phyloP scores from a whole-genome alignment of 2,888 invertebrate species.

The Tiliacea aurago region DNA sequence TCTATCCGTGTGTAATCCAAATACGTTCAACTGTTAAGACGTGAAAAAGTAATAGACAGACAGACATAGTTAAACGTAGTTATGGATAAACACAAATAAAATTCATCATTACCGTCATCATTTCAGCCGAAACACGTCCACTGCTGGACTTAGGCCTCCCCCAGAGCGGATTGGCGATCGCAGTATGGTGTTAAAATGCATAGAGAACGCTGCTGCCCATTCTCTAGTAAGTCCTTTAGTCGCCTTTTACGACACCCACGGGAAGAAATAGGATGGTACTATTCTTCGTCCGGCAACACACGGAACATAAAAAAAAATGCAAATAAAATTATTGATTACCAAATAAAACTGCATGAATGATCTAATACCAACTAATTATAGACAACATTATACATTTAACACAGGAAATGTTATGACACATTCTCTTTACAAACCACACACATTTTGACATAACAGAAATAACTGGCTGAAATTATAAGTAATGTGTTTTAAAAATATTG shows the following conservation, averaged over 20 bases:
- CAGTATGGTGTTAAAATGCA: no score
- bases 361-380: slow-evolving; percentile 23
- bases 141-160: no score
- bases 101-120: neutral
- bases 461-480: slow-evolving; percentile 14
- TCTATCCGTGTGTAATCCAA: neutral
- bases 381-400: slow-evolving; percentile 1
- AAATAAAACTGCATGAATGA: slow-evolving; percentile 22
- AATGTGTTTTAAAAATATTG: slow-evolving; percentile 30
- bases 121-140: no score
- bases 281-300: no score
- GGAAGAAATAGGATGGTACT: no score
- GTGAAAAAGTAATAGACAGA: neutral
- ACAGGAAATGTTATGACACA: slow-evolving; percentile 41
- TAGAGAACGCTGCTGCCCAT: no score
- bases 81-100: neutral
- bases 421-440: slow-evolving; percentile 1
- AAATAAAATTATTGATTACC: slow-evolving; percentile 19
- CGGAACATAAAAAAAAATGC: neutral
- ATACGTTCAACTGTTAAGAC: neutral
- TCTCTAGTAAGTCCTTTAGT: no score
- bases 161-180: no score
- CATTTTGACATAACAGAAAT: slow-evolving; percentile 35
- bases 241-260: no score
- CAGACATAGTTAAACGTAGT: neutral